These are phyloP conservation scores for Pristionchus mayeri DNA, from an alignment of 2,888 invertebrate genomes.

Conservation along the genomic window DNA sequence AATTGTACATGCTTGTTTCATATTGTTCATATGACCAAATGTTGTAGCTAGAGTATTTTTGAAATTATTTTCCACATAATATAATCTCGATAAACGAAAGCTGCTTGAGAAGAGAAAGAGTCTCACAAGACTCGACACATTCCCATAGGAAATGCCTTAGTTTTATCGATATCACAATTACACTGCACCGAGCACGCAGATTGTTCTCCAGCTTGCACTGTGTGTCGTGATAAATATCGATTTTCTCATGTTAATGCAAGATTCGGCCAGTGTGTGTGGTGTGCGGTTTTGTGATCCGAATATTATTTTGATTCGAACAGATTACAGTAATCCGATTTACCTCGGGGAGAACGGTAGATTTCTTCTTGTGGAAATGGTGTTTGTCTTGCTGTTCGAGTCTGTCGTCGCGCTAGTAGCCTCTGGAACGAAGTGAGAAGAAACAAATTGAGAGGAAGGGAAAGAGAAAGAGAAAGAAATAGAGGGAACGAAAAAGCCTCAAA, in stretches of 20 bases:
- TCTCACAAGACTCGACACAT: conserved; percentile 31
- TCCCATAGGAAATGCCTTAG: conserved; percentile 11
- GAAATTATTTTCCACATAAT: neutral
- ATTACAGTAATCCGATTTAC: neutral
- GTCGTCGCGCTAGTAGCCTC: too few species aligned
- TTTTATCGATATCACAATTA: neutral
- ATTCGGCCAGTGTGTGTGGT: conserved; percentile 20
- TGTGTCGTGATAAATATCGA: conserved; percentile 35
- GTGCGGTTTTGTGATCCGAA: conserved; percentile 22
- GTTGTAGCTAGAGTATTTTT: neutral
- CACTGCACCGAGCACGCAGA: conserved; percentile 7
- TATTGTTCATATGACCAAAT: conserved; percentile 27
- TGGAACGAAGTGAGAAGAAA: too few species aligned
- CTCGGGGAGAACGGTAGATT: neutral
- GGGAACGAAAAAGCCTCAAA: too few species aligned
- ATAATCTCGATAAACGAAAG: conserved; percentile 17
- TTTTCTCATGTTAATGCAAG: neutral
- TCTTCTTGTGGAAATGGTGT: too few species aligned
- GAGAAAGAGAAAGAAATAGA: too few species aligned
- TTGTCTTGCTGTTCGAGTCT: too few species aligned
- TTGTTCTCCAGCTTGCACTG: neutral
- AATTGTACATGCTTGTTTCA: conserved; percentile 31
- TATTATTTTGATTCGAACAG: neutral
- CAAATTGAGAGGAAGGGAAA: too few species aligned
- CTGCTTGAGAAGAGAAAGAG: conserved; percentile 29